phyloP scores from a whole-genome alignment of 2,888 invertebrate genomes.

The Tetragonisca angustula region DNA sequence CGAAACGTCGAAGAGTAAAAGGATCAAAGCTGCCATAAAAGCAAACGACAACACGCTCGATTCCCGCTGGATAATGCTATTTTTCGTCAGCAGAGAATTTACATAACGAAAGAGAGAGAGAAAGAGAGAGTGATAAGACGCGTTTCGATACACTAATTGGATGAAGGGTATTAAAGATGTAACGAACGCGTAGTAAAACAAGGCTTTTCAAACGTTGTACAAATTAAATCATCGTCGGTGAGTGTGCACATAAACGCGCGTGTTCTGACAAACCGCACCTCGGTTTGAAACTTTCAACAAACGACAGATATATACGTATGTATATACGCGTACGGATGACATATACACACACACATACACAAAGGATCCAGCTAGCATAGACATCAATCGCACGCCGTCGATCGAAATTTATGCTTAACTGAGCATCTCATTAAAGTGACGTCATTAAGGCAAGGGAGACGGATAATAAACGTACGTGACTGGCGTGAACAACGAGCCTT shows the following conservation, averaged over 20 bases:
- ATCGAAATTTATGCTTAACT: constrained; percentile 55
- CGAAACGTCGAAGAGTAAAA: not conserved
- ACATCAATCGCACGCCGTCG: constrained; percentile 42
- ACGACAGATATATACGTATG: not conserved
- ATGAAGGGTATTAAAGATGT: constrained; percentile 38
- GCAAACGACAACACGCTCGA: not conserved
- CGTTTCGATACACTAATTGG: constrained; percentile 24
- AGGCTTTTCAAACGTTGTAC: constrained; percentile 37
- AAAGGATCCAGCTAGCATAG: not conserved
- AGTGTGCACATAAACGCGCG: not conserved
- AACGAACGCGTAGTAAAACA: constrained; percentile 17
- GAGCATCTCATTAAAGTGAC: constrained; percentile 53
- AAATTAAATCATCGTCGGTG: constrained; percentile 35
- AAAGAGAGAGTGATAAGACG: constrained; percentile 2
- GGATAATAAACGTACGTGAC: constrained; percentile 40
- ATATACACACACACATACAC: not conserved
- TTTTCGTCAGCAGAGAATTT: constrained; percentile 2
- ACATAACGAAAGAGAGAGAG: constrained; percentile 24
- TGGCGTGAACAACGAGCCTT: constrained; percentile 13
- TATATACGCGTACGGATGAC: not conserved
- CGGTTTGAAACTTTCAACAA: constrained; percentile 21
- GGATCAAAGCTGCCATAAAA: not conserved
- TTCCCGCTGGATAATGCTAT: too few species aligned
- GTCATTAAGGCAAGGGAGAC: constrained; percentile 28
- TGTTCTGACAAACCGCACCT: not conserved